Conservation (phyloP, 2,888 invertebrate genomes). For the Schizotus pectinicornis region DNA sequence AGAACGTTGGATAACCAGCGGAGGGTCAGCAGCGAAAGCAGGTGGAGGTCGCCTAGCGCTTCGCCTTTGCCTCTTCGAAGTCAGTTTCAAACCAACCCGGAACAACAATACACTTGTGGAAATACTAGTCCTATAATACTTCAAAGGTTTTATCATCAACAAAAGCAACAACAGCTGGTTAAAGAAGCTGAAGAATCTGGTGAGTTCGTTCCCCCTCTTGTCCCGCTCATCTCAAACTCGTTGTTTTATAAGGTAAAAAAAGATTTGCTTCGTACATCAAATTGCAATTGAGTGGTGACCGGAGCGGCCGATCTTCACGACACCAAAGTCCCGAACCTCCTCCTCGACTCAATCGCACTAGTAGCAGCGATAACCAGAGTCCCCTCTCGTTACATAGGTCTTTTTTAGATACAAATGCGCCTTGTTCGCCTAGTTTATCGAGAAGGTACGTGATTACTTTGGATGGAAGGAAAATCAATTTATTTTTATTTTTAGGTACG, state of each 20-base stretch:
- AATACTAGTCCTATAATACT: constrained; percentile 81
- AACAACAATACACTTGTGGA: constrained; percentile 60
- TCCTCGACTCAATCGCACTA: constrained; percentile 58
- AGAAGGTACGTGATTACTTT: constrained; percentile 58
- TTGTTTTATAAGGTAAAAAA: constrained; percentile 64
- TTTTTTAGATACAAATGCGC: constrained; percentile 61
- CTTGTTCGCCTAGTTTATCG: constrained; percentile 63
- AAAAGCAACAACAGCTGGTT: constrained; percentile 69
- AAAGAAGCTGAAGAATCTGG: constrained; percentile 55
- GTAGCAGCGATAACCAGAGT: constrained; percentile 53
- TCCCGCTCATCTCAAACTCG: neutral
- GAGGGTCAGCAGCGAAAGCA: constrained; percentile 38
- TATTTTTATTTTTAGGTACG: constrained; percentile 57
- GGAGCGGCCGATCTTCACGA: constrained; percentile 55
- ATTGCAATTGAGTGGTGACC: constrained; percentile 70
- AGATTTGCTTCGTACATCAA: constrained; percentile 84
- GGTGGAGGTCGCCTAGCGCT: constrained; percentile 53
- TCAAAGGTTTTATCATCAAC: constrained; percentile 80
- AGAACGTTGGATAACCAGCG: neutral
- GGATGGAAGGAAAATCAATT: neutral
- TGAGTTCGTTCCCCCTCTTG: neutral
- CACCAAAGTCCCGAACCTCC: constrained; percentile 69
- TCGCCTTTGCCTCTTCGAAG: constrained; percentile 57
- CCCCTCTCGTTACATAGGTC: constrained; percentile 67
- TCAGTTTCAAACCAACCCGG: constrained; percentile 46